Percentiles rank a stretch among this genome's conserved stretches.
These are phyloP conservation scores for Thaumetopoea pityocampa DNA, from an alignment of 1,140 invertebrate genomes.

Conservation along the genomic window DNA sequence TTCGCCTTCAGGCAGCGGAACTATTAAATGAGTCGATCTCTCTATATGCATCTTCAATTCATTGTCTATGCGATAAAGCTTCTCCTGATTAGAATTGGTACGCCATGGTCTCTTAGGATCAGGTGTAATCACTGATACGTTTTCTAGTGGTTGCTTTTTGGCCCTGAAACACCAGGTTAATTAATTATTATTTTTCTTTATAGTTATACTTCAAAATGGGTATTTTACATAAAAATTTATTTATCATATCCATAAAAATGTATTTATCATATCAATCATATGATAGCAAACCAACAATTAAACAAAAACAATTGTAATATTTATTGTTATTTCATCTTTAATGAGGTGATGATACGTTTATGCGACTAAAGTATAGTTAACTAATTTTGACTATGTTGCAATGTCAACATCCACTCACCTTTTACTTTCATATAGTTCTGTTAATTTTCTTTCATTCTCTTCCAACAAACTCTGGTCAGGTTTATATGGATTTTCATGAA, in stretches of 20 bases:
- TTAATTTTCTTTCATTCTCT: conserved; percentile 49
- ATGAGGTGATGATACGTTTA: not conserved
- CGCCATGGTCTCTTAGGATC: conserved; percentile 59
- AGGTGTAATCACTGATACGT: conserved; percentile 1
- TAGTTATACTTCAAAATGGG: too few relatives aligned
- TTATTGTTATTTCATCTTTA: not conserved
- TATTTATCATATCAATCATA: not conserved
- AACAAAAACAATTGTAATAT: not conserved
- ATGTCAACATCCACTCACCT: conserved; percentile 18
- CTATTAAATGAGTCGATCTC: conserved; percentile 26
- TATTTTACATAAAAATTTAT: too few relatives aligned
- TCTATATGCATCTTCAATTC: conserved; percentile 47
- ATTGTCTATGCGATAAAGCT: conserved; percentile 43
- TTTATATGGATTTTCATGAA: conserved; percentile 48
- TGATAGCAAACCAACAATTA: conserved; percentile 2
- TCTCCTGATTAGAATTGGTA: conserved; percentile 49
- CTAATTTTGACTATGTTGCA: not conserved
- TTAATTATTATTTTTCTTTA: too few relatives aligned
- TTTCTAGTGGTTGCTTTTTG: conserved; percentile 26
- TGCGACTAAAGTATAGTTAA: not conserved
- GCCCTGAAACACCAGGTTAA: conserved; percentile 32
- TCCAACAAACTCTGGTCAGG: conserved; percentile 38
- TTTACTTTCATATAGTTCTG: conserved; percentile 36
- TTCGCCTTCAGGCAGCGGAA: conserved; percentile 33
- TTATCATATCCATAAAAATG: not conserved